Conservation (phyloP, 2,888 invertebrate genomes). For the Caenorhabditis zanzibari region DNA sequence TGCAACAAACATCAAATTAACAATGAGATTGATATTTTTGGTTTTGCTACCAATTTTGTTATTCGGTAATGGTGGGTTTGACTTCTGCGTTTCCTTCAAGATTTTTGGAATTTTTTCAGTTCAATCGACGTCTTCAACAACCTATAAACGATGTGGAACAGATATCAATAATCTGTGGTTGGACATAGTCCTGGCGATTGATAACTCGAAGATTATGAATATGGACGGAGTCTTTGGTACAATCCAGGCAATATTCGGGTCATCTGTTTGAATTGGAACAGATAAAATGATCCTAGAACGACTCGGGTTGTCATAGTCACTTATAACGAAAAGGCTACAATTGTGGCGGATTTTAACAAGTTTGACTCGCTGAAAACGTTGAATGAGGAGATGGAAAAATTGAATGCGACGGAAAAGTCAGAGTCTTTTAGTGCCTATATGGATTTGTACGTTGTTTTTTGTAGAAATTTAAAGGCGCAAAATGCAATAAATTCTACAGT, state of each 20-base stretch:
- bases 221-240: conserved; percentile 34
- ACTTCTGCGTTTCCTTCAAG: not conserved
- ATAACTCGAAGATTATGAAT: conserved; percentile 14
- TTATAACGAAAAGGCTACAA: conserved; percentile 30
- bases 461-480: no score
- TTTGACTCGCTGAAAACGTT: conserved; percentile 18
- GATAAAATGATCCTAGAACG: conserved; percentile 11
- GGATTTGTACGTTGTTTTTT: conserved; percentile 3
- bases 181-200: conserved; percentile 34
- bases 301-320: conserved; percentile 38
- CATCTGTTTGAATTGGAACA: conserved; percentile 19
- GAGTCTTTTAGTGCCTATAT: conserved; percentile 15
- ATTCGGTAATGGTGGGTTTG: not conserved
- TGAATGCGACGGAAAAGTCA: conserved; percentile 14
- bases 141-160: conserved; percentile 14
- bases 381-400: conserved; percentile 18
- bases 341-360: conserved; percentile 30
- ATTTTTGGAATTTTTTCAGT: not conserved
- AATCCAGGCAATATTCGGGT: conserved; percentile 29
- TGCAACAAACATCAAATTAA: conserved; percentile 25
- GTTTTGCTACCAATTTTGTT: not conserved
- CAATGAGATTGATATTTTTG: not conserved
- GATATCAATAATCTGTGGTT: conserved; percentile 35
- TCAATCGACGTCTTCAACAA: not conserved
- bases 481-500: not conserved